Conservation (phyloP, 2,888 invertebrate genomes). For the Tipula helvola region DNA sequence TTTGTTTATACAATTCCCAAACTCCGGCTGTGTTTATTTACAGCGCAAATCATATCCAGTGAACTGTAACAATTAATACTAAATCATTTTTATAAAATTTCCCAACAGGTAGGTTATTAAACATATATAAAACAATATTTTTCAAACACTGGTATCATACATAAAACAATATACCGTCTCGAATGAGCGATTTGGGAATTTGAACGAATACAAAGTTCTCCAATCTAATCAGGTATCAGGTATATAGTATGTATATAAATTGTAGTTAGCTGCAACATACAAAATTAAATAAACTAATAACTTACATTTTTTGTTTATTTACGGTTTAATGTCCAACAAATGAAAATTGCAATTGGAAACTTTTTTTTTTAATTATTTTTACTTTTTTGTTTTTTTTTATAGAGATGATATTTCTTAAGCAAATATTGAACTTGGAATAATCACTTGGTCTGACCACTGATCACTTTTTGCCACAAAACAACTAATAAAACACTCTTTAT, state of each 20-base stretch:
- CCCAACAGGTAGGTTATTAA: not conserved
- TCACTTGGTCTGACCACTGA: not conserved
- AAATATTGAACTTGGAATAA: not conserved
- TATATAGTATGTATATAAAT: not conserved
- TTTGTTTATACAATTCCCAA: no score
- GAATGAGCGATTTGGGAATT: not conserved
- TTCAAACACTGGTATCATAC: not conserved
- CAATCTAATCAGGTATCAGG: not conserved
- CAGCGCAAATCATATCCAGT: not conserved
- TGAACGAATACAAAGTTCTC: not conserved
- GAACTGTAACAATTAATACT: not conserved
- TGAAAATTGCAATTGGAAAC: not conserved
- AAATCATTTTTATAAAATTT: not conserved
- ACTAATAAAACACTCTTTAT: not conserved
- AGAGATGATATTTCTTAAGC: not conserved
- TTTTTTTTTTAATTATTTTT: no score
- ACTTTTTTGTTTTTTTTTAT: not conserved
- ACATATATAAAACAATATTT: not conserved
- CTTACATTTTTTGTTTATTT: not conserved
- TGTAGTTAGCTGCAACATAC: not conserved
- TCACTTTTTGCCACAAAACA: not conserved
- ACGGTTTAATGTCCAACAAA: not conserved
- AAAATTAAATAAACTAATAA: not conserved
- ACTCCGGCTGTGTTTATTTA: not conserved
- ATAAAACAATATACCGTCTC: not conserved